Percentiles rank a stretch among this genome's conserved stretches.
Evolutionary conservation across 2,888 invertebrate species (phyloP).

Genomic region (Hipparchia sbordonii): DNA sequence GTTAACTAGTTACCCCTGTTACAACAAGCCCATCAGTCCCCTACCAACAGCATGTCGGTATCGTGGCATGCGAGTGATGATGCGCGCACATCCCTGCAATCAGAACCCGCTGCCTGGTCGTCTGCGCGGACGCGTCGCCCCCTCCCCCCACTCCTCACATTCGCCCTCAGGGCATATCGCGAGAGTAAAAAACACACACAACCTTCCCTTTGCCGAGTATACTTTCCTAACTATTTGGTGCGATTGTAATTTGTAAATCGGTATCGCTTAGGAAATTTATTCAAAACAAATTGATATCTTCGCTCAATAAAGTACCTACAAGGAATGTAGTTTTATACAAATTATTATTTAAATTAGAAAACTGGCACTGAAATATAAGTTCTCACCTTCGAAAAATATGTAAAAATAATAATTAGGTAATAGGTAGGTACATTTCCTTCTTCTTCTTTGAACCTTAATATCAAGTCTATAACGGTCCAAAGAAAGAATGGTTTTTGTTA

Average conservation of each 20-base stretch:
- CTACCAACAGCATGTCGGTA: constrained; percentile 39
- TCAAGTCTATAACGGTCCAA: too few species aligned
- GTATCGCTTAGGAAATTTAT: background rate
- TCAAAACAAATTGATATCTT: background rate
- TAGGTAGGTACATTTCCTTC: too few species aligned
- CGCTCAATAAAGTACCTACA: background rate
- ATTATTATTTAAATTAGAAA: too few species aligned
- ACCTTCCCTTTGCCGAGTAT: constrained; percentile 48
- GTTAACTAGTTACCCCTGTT: too few species aligned
- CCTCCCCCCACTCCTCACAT: constrained; percentile 46
- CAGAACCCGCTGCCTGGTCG: constrained; percentile 76
- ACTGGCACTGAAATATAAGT: too few species aligned
- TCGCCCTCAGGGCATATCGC: constrained; percentile 65
- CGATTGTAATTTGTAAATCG: constrained; percentile 7
- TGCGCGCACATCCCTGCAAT: constrained; percentile 71
- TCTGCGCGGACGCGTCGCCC: constrained; percentile 67
- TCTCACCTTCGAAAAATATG: too few species aligned
- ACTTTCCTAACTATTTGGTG: constrained; percentile 67
- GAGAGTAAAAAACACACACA: constrained; percentile 68
- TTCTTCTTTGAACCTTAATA: too few species aligned
- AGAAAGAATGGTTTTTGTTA: too few species aligned
- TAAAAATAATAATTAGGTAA: too few species aligned
- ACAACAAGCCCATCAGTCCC: too few species aligned
- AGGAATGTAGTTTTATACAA: too few species aligned
- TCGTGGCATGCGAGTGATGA: constrained; percentile 73